Evolutionary conservation across 2,888 invertebrate genomes (phyloP).

Genomic region (Protodeltote pygarga): DNA sequence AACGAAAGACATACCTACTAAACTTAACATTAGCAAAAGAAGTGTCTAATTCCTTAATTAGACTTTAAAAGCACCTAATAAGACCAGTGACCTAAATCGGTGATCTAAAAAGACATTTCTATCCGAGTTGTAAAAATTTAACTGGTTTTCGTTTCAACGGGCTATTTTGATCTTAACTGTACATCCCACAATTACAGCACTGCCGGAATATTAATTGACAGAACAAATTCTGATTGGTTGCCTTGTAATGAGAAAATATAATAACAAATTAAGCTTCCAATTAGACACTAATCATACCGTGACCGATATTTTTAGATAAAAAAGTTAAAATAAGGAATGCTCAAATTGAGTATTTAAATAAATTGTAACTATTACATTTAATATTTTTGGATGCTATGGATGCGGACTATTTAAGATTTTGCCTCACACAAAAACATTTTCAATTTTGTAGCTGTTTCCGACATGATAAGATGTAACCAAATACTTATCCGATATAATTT

Average conservation of each 20-base stretch:
- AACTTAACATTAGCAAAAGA: too few species aligned
- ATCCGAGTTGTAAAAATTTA: conserved; percentile 39
- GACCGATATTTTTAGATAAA: conserved; percentile 47
- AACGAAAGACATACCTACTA: too few species aligned
- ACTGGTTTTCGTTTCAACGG: conserved; percentile 25
- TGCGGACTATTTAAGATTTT: too few species aligned
- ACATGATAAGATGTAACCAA: too few species aligned
- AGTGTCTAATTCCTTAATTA: conserved; percentile 13
- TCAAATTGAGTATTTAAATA: too few species aligned
- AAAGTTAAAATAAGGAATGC: conserved; percentile 30
- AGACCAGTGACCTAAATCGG: conserved; percentile 33
- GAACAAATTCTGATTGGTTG: conserved; percentile 45
- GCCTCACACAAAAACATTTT: too few species aligned
- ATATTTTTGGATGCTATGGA: too few species aligned
- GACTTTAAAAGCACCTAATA: conserved; percentile 30
- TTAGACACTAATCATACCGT: conserved; percentile 61
- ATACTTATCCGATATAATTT: too few species aligned
- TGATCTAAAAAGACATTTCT: conserved; percentile 29
- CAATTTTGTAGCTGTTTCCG: too few species aligned
- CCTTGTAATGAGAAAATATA: conserved; percentile 49
- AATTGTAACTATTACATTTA: too few species aligned
- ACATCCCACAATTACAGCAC: conserved; percentile 37
- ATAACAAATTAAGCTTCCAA: conserved; percentile 72
- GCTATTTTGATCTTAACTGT: conserved; percentile 7
- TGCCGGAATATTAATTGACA: conserved; percentile 55